Evolutionary conservation across 37 sponge, comb jelly and placozoan genomes (phyloP).

Genomic region (Mnemiopsis leidyi): DNA sequence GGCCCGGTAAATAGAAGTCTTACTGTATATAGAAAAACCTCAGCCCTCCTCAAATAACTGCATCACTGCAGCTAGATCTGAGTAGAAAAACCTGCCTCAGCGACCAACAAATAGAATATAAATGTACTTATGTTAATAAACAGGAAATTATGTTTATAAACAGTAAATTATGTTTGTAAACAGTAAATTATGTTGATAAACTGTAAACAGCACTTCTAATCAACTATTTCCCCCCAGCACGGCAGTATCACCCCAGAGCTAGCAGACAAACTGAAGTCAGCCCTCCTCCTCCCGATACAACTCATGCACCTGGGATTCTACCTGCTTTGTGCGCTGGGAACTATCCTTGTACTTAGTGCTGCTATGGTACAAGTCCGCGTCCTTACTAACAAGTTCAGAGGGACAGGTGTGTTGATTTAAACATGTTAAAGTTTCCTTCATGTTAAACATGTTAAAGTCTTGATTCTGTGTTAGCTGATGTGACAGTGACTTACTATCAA

Average conservation of each 20-base stretch:
- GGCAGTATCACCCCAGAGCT: constrained; percentile 35
- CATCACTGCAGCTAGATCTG: too few relatives aligned
- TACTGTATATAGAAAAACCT: not conserved
- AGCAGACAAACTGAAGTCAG: constrained; percentile 1
- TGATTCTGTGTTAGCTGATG: too few relatives aligned
- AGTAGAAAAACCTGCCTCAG: too few relatives aligned
- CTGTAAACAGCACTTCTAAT: too few relatives aligned
- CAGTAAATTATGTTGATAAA: not conserved
- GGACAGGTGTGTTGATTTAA: not conserved
- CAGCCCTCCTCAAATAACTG: too few relatives aligned
- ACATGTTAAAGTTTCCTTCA: too few relatives aligned
- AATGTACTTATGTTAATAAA: too few relatives aligned
- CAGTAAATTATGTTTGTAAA: not conserved
- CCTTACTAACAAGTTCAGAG: not conserved
- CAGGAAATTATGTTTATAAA: too few relatives aligned
- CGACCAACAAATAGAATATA: too few relatives aligned
- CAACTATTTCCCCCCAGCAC: not conserved
- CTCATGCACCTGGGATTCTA: not conserved
- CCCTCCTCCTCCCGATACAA: constrained; percentile 3
- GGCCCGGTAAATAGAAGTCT: too few relatives aligned
- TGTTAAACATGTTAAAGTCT: too few relatives aligned
- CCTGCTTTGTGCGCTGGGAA: not conserved
- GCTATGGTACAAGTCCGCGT: not conserved
- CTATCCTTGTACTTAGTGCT: not conserved
- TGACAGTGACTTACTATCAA: too few relatives aligned